Conservation (phyloP, 2,113 vertebrate species). For the Vimba vimba region DNA sequence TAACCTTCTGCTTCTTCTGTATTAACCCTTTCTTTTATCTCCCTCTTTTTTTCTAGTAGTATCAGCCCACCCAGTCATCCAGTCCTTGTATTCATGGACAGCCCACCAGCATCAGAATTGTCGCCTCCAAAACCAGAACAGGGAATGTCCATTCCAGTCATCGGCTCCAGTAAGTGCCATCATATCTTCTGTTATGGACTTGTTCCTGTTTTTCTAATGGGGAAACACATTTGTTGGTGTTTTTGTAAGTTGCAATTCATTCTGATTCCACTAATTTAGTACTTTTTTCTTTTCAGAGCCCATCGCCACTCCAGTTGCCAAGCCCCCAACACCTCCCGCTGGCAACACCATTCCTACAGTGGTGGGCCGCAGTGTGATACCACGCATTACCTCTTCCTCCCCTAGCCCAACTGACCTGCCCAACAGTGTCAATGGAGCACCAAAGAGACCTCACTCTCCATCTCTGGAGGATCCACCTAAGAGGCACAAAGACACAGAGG, state of each 20-base stretch:
- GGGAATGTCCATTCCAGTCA: slow-evolving; percentile 79
- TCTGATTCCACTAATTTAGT: slow-evolving; percentile 13
- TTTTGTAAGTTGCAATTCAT: neutral
- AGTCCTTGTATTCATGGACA: slow-evolving; percentile 71
- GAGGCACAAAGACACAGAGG: slow-evolving; percentile 78
- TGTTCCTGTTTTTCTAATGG: slow-evolving; percentile 35
- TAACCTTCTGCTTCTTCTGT: neutral
- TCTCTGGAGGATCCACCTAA: slow-evolving; percentile 76
- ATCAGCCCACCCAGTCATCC: slow-evolving; percentile 67
- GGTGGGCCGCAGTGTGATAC: slow-evolving; percentile 71
- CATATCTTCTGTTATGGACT: neutral
- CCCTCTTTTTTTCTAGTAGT: slow-evolving; percentile 55
- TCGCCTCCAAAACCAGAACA: slow-evolving; percentile 69
- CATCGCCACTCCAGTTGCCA: slow-evolving; percentile 25
- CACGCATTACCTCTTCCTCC: slow-evolving; percentile 67
- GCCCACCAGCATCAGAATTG: slow-evolving; percentile 55
- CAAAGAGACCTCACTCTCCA: slow-evolving; percentile 80
- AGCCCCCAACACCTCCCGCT: slow-evolving; percentile 60
- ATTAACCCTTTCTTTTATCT: neutral
- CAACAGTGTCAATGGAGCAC: slow-evolving; percentile 72
- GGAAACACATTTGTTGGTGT: neutral
- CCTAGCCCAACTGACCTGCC: slow-evolving; percentile 74
- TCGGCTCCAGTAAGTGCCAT: slow-evolving; percentile 80
- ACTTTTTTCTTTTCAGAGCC: slow-evolving; percentile 28
- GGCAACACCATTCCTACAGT: slow-evolving; percentile 74